Evolutionary conservation across 2,888 invertebrate species (phyloP).

Genomic region (Steromphala cineraria): DNA sequence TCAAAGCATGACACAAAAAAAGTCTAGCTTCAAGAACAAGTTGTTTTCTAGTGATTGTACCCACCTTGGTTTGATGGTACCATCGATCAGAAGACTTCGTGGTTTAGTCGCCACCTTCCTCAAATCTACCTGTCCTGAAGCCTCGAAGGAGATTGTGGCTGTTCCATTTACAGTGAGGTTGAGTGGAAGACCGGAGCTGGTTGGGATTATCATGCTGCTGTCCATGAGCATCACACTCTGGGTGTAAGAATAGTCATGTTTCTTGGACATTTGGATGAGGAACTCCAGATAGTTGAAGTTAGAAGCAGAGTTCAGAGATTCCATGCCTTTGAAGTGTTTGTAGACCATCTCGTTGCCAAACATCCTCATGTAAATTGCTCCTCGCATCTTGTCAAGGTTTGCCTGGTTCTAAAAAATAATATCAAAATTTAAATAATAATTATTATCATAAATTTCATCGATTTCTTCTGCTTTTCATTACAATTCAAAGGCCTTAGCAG

Average conservation of each 20-base stretch:
- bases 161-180: conserved; percentile 90
- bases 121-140: conserved; percentile 87
- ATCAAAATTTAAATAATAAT: no score
- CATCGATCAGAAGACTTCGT: conserved; percentile 84
- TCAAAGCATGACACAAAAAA: no score
- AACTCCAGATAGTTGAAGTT: conserved; percentile 49
- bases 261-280: conserved; percentile 50
- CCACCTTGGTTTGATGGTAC: conserved; percentile 87
- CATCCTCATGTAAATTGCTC: conserved; percentile 84
- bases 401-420: neutral
- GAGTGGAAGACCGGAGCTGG: conserved; percentile 87
- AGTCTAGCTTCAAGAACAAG: neutral
- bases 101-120: conserved; percentile 60
- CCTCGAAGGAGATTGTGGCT: conserved; percentile 87
- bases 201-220: conserved; percentile 89
- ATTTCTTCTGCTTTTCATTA: no score
- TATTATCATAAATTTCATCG: no score
- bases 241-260: conserved; percentile 56
- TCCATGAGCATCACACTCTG: conserved; percentile 91
- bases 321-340: conserved; percentile 45
- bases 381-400: conserved; percentile 57
- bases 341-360: conserved; percentile 88
- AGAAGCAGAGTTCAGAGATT: conserved; percentile 28
- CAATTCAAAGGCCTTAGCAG: no score
- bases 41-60: neutral